These are phyloP conservation scores for Heliocidaris tuberculata DNA, from an alignment of 35 echinoderm and acorn worm species.

Conservation along the genomic window DNA sequence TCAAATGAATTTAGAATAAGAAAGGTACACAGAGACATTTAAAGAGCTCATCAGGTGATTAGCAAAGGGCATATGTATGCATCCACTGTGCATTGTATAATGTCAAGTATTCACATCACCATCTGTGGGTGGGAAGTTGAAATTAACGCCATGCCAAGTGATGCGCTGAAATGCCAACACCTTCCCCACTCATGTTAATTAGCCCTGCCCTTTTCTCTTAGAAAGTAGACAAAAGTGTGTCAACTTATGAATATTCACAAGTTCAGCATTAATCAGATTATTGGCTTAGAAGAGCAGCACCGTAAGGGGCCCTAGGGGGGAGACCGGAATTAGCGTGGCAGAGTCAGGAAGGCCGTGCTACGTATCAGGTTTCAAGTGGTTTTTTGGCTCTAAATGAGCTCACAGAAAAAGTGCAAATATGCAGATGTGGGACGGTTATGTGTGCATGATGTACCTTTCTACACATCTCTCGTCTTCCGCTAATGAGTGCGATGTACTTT, in stretches of 20 bases:
- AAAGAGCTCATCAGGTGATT: too few relatives aligned
- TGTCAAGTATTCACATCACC: not conserved
- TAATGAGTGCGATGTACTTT: conserved; percentile 55
- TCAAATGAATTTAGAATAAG: not conserved
- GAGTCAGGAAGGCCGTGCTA: conserved; percentile 26
- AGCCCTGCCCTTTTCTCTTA: not conserved
- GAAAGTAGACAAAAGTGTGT: conserved; percentile 14
- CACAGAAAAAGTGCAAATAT: conserved; percentile 50
- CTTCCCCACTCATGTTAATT: not conserved
- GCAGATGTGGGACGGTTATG: conserved; percentile 40
- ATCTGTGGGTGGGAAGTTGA: not conserved
- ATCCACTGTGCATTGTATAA: not conserved
- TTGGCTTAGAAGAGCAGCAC: not conserved
- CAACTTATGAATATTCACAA: conserved; percentile 45
- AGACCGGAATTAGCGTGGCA: conserved; percentile 29
- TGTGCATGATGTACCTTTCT: not conserved
- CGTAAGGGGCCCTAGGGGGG: not conserved
- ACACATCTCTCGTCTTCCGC: not conserved
- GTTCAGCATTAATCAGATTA: conserved; percentile 38
- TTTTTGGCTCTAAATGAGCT: conserved; percentile 52
- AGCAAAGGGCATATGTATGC: too few relatives aligned
- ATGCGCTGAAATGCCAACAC: conserved; percentile 1
- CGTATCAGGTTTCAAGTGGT: conserved; percentile 51
- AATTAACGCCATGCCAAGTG: not conserved
- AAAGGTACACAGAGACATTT: not conserved